Conservation (phyloP, 2,888 invertebrate genomes). For the Pegoplata infirma region DNA sequence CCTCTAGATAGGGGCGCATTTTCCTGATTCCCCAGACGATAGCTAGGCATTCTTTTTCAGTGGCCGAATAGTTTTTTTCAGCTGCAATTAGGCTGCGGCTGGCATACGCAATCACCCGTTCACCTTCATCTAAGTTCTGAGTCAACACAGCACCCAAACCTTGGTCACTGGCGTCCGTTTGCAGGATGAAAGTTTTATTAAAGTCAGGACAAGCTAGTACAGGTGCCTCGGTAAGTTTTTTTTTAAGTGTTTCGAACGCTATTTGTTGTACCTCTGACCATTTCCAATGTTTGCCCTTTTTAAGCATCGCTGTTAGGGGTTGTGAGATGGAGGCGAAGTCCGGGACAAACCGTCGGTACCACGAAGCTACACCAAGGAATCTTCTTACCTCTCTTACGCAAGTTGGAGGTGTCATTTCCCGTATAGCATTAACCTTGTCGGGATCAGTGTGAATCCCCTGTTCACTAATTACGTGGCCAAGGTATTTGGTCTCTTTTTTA, state of each 20-base stretch:
- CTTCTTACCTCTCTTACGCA: too few relatives aligned
- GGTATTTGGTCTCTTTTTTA: constrained; percentile 22
- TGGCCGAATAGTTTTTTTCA: too few relatives aligned
- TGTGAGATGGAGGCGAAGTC: not conserved
- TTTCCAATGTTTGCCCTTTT: constrained; percentile 28
- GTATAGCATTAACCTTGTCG: constrained; percentile 12
- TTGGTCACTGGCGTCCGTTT: too few relatives aligned
- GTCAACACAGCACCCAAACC: too few relatives aligned
- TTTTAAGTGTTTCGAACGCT: not conserved
- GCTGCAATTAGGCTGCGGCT: too few relatives aligned
- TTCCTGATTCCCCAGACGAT: too few relatives aligned
- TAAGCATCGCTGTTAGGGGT: constrained; percentile 10
- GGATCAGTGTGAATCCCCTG: too few relatives aligned
- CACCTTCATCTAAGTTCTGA: not conserved
- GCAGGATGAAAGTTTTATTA: too few relatives aligned
- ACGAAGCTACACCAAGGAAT: constrained; percentile 5
- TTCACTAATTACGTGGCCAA: constrained; percentile 19
- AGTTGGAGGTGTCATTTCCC: not conserved
- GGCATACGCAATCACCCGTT: not conserved
- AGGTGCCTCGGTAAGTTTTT: not conserved
- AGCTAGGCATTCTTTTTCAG: too few relatives aligned
- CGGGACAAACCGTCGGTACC: constrained; percentile 24
- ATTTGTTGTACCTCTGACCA: constrained; percentile 8
- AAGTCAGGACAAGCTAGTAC: too few relatives aligned
- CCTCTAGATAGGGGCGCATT: too few relatives aligned